Evolutionary conservation across 2,888 invertebrate genomes (phyloP), one percentile per base, ranked within the genome.

Genomic region (Pollenia griseotomentosa): DNA sequence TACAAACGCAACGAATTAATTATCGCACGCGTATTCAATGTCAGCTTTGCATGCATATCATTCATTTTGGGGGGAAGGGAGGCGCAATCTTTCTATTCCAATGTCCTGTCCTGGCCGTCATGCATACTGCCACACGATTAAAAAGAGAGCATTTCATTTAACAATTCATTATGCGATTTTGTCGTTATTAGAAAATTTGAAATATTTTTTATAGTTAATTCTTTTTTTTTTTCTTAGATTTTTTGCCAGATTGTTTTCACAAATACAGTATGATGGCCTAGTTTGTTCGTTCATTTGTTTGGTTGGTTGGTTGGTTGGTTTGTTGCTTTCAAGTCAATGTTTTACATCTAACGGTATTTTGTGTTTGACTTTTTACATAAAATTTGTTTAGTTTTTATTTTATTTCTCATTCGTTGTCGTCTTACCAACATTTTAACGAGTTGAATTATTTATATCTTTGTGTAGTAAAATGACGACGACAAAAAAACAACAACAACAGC

Each of bases 21-120:
- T 89, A 89, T 88, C 88, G 87, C 88, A 89, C 88, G 89, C 89
- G 89, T 89, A 88, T 89, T 89, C 89, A 88, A 87, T 89, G 89
- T 89, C 89, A 88, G 88, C 88, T 88, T 88, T 86, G 88, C 90
- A 90, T 89, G 90, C 90, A 90, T 90, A 90, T 91, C 91, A 90
- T 90, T 90, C 90, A 88, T 88, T 89, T 90, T 23, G 6, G 89
- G 19, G 66, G 57, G 59, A 51, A 16, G 16, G 61, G 55, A 16
- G 7, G 33, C 11, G 42, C 51, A 75, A 79, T 65, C 61, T 73
- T 44, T 65, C 53, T 66, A 46, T 44, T 65, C 51, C 59, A 86
- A 70, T 53, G 70, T 23, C 19, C 68, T 53, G 70, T 23, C 19
- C 68, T 57, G n/a, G 61, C 61, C 57, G 55, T 71, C 83, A 77